Evolutionary conservation across 2,797 vertebrate genomes (phyloP), one percentile per base, ranked within the genome.

Genomic region (Distichodus sexfasciatus): DNA sequence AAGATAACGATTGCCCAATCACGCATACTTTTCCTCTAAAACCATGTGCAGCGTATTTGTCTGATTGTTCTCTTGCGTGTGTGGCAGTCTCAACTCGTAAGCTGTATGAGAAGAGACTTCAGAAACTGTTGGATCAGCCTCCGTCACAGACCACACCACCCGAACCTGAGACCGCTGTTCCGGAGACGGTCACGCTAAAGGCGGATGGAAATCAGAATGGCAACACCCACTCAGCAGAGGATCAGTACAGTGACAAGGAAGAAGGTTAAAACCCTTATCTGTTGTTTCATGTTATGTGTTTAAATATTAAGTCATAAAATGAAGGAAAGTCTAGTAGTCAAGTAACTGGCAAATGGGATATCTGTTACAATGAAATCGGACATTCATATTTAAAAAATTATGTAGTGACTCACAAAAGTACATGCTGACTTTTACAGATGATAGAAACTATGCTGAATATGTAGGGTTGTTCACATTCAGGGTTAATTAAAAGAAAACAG

Each of bases 171-270:
- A 82, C 84, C 6, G 75, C 82, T 2, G 40, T 83, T 78, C 80
- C 92, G 3, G 86, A 90, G 74, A 47, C 72, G 0, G 79, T 91
- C 44, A 82, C 91, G 47, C 87, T 93, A 26, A 74, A 92, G 77
- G 79, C 86, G 12, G 91, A 94, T 63, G 89, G 90, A 61, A 93
- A 90, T 78, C 94, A 95, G 81, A 98, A 97, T 10, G 94, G 95
- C 83, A 95, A 87, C 86, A 88, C 91, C 0, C 94, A 95, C 54
- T 90, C 92, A 0, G 59, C 41, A 7, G 74, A 79, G 50, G 94
- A 95, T 77, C 89, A 92, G 73, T 99, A 97, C 87, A 99, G 97
- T 53, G 96, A 99, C 90, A 94, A 91, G 29, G 97, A 99, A 76
- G 95, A 96, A 53, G 95, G 96, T 98, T 85, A 84, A 71, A n/a